Percentiles rank a stretch among this genome's conserved stretches.
phyloP scores from a whole-genome alignment of 2,797 vertebrate genomes.

The Oreortyx pictus region DNA sequence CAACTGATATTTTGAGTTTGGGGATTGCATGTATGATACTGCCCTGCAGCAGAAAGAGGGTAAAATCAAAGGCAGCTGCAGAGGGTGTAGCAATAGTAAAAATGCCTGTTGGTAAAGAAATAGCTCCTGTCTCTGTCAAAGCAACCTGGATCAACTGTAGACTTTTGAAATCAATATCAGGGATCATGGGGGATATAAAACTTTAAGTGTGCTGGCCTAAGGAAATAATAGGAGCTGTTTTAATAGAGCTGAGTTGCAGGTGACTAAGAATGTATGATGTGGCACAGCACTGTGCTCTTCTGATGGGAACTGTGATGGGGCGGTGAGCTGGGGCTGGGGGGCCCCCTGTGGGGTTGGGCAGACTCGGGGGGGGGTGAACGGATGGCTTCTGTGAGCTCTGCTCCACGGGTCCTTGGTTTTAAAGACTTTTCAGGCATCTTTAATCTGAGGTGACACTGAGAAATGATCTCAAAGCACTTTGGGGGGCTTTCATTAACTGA shows the following conservation, averaged over 20 bases:
- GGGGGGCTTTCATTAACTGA: not conserved
- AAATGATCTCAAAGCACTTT: not conserved
- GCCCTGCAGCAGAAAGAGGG: not conserved
- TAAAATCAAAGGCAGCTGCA: slow-evolving; percentile 8
- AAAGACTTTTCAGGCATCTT: not conserved
- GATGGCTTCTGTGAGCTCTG: not conserved
- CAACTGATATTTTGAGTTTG: not conserved
- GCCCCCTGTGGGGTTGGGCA: accelerated
- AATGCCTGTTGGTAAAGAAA: not conserved
- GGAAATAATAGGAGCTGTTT: not conserved
- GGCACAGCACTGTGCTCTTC: accelerated
- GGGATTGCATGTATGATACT: not conserved
- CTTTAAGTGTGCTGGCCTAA: not conserved
- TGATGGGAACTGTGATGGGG: not conserved
- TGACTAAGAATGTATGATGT: not conserved
- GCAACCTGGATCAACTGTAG: not conserved
- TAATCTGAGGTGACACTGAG: not conserved
- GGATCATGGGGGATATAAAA: not conserved
- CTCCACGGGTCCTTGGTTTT: not conserved
- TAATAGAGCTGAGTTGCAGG: not conserved
- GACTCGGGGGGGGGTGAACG: not conserved
- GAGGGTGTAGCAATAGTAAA: not conserved
- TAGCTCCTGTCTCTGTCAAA: not conserved
- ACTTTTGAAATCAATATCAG: not conserved
- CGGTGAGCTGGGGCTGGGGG: not conserved